A percentile compares a stretch with the other conserved stretches of the same genome.
phyloP scores from a whole-genome alignment of 2,113 vertebrate species.

The Vulpes lagopus region DNA sequence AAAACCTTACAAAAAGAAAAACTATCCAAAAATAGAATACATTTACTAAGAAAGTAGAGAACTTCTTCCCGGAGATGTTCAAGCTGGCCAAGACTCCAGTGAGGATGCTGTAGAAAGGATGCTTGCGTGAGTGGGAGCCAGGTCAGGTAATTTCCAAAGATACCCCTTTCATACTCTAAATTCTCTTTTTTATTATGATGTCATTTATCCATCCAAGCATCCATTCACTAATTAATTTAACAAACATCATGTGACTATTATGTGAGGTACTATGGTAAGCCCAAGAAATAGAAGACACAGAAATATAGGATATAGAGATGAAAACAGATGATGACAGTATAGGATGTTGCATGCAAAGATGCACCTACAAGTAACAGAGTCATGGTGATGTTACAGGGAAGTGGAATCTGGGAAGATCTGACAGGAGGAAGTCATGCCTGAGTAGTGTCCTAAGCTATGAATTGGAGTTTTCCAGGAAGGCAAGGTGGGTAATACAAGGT shows the following conservation, averaged over 20 bases:
- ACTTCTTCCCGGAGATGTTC: not conserved
- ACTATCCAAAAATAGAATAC: not conserved
- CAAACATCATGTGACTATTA: not conserved
- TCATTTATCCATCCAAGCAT: not conserved
- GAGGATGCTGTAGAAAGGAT: not conserved
- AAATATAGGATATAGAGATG: not conserved
- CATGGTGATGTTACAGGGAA: not conserved
- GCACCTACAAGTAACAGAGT: not conserved
- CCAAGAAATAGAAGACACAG: not conserved
- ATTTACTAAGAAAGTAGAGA: constrained; percentile 27
- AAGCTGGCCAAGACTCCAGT: not conserved
- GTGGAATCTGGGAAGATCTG: not conserved
- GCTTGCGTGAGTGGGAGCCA: not conserved
- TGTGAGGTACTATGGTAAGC: not conserved
- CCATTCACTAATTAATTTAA: constrained; percentile 1
- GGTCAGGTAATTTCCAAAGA: not conserved
- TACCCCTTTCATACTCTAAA: not conserved
- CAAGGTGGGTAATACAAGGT: not conserved
- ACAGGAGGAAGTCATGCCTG: not conserved
- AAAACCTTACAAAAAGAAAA: constrained; percentile 47
- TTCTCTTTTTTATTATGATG: not conserved
- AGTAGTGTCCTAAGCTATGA: not conserved
- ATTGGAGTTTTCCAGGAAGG: not conserved
- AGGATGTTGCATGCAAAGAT: not conserved
- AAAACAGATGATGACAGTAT: not conserved